A percentile compares a stretch with the other conserved stretches of the same genome.
Conservation (phyloP, 2,113 vertebrate genomes). For the Heptranchias perlo region DNA sequence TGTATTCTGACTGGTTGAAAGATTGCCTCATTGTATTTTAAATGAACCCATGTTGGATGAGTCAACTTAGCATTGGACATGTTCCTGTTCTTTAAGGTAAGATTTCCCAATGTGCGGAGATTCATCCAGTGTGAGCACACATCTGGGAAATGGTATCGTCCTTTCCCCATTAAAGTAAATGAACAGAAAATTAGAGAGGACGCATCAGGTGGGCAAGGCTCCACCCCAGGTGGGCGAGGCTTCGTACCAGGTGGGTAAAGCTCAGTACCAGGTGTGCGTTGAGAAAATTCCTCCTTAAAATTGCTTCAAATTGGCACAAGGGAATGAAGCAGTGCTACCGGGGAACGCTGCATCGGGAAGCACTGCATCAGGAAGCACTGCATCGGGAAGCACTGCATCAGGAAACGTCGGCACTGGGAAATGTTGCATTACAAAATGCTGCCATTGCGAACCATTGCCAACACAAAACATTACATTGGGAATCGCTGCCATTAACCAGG, state of each 20-base stretch:
- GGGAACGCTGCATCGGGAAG: background rate
- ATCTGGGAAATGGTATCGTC: background rate
- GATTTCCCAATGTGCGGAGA: too few relatives aligned
- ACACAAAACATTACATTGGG: background rate
- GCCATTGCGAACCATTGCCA: background rate
- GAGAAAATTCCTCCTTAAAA: too few relatives aligned
- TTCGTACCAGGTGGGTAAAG: too few relatives aligned
- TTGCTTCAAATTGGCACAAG: too few relatives aligned
- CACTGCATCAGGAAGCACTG: background rate
- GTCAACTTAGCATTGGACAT: too few relatives aligned
- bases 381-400: background rate
- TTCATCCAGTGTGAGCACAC: background rate
- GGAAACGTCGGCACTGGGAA: background rate
- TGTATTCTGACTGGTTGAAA: background rate
- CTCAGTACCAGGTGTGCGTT: too few relatives aligned
- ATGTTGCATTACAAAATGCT: background rate
- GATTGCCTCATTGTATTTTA: background rate
- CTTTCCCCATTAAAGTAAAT: too few relatives aligned
- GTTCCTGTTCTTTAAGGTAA: too few relatives aligned
- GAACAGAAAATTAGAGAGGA: too few relatives aligned
- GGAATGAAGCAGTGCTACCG: background rate
- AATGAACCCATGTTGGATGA: background rate
- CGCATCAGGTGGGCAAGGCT: too few relatives aligned
- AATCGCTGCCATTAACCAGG: background rate
- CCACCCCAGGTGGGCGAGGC: too few relatives aligned